Percentiles rank a stretch among this genome's conserved stretches.
These are phyloP conservation scores for Athene cunicularia DNA, from an alignment of 2,113 vertebrate genomes.

Conservation along the genomic window DNA sequence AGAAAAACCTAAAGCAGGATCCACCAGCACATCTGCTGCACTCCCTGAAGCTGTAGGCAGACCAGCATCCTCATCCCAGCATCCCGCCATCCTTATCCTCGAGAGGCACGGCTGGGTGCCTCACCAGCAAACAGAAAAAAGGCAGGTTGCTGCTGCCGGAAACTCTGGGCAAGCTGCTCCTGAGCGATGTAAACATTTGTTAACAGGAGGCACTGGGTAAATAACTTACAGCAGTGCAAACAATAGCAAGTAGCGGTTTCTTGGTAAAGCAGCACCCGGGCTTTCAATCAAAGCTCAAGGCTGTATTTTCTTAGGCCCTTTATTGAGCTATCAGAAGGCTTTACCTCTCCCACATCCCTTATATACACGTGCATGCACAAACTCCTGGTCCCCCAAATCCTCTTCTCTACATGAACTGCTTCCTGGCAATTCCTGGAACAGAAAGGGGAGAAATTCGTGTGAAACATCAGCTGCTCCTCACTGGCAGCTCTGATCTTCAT, in stretches of 20 bases:
- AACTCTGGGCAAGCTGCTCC: neutral
- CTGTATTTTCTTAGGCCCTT: neutral
- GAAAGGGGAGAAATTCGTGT: neutral
- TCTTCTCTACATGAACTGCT: neutral
- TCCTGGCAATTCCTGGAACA: neutral
- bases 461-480: neutral
- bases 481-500: neutral
- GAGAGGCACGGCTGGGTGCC: rapidly evolving
- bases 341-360: neutral
- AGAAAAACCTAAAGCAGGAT: neutral
- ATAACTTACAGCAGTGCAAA: neutral
- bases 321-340: neutral
- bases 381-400: neutral
- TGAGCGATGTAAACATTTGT: neutral
- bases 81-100: neutral
- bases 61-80: neutral
- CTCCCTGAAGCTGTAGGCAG: neutral
- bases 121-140: neutral
- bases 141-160: neutral
- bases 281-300: neutral
- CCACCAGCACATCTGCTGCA: too few relatives aligned
- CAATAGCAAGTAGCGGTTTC: neutral
- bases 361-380: neutral
- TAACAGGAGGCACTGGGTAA: neutral
- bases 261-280: neutral